Conservation (phyloP, 2,888 invertebrate species). For the Antheraea yamamai region DNA sequence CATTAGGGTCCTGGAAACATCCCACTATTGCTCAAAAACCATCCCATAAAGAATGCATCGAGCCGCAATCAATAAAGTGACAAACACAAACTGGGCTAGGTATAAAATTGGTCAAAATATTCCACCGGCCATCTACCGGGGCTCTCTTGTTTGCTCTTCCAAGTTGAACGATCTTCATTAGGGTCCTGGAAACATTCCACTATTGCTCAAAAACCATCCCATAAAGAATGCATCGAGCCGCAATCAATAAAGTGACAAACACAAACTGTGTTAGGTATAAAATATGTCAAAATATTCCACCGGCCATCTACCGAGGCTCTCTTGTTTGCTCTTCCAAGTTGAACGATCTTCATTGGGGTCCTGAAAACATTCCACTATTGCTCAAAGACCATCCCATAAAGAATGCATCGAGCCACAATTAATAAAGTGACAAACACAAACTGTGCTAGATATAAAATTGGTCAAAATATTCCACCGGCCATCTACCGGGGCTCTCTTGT, state of each 20-base stretch:
- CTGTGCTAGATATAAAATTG: conserved; percentile 65
- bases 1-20: not conserved
- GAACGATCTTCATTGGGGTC: not conserved
- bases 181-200: not conserved
- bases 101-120: conserved; percentile 81
- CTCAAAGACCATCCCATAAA: not conserved
- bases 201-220: not conserved
- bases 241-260: conserved; percentile 22
- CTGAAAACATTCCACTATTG: not conserved
- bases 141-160: conserved; percentile 6
- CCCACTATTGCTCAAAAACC: not conserved
- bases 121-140: conserved; percentile 76
- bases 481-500: conserved; percentile 56
- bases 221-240: not conserved
- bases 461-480: conserved; percentile 80
- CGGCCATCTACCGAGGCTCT: conserved; percentile 66
- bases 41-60: not conserved
- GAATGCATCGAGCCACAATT: too few species aligned
- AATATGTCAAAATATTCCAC: conserved; percentile 81
- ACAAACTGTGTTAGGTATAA: conserved; percentile 48
- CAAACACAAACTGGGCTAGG: conserved; percentile 34
- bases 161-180: not conserved
- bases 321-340: not conserved
- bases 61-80: not conserved
- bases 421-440: conserved; percentile 29